A percentile compares a stretch with the other conserved stretches of the same genome.
phyloP scores from a whole-genome alignment of 1,140 invertebrate species.

The Aphis gossypii region DNA sequence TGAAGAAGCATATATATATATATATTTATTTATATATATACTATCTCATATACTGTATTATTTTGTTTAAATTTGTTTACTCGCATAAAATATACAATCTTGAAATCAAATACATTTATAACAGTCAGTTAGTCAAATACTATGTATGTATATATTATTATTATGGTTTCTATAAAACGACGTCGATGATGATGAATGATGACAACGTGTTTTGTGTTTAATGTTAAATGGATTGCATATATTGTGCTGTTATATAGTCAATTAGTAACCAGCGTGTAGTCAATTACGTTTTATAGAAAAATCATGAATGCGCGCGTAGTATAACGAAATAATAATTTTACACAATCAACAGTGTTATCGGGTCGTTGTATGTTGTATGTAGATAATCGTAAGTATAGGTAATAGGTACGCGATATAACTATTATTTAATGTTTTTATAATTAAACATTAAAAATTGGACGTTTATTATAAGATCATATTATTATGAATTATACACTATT shows the following conservation, averaged over 20 bases:
- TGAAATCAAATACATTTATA: slow-evolving; percentile 14
- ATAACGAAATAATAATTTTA: not conserved
- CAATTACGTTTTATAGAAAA: not conserved
- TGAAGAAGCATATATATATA: not conserved
- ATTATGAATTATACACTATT: not conserved
- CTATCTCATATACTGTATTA: not conserved
- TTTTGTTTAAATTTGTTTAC: not conserved
- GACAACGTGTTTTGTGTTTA: not conserved
- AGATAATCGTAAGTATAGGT: not conserved
- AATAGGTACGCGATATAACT: not conserved
- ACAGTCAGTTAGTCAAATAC: not conserved
- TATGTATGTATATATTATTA: not conserved
- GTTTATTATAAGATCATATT: not conserved
- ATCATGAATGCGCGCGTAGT: not conserved
- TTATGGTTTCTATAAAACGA: not conserved
- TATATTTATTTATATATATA: not conserved
- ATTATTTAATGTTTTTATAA: not conserved
- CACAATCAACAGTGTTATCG: not conserved
- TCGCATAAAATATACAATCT: not conserved
- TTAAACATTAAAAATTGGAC: not conserved
- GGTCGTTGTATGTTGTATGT: not conserved
- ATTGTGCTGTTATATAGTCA: not conserved
- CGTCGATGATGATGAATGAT: not conserved
- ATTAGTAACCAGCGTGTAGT: not conserved
- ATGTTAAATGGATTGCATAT: not conserved